Evolutionary conservation across 2,888 invertebrate species (phyloP), one percentile per base, ranked within the genome.

Genomic region (Reticulitermes lucifugus): DNA sequence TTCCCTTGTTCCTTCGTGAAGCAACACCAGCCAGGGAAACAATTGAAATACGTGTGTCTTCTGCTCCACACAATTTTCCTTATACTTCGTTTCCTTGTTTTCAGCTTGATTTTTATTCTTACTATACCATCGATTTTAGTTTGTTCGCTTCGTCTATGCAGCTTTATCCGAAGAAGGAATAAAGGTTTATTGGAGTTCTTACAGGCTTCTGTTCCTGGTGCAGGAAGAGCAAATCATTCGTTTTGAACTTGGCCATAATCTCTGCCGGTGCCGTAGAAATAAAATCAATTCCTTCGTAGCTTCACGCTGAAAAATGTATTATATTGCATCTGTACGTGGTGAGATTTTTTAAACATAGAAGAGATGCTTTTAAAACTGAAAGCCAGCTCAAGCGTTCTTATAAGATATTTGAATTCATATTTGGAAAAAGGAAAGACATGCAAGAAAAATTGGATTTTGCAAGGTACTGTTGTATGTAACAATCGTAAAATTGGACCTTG

Each of bases 1-100:
- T 55, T 29, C 25, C 35, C 55, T n/a, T 21, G 14, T 55, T n/a
- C 29, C 79, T 65, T 25, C 65, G 65, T n/a, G 25, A 65, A 55
- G 79, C 65, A 65, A 65, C 65, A 65, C n/a, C 9, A 73, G 73
- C 5, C 21, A 35, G 73, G 71, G n/a, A 83, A 83, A 83, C 83
- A 75, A 83, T 73, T 83, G 75, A 83, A 83, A 83, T 75, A 77
- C 83, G 83, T 83, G 71, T 73, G 79, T 80, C 60, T 80, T 80
- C 80, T 51, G 55, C 55, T n/a, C 55, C 41, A 35, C 12, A 25
- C 60, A 3, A 59, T n/a, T 25, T 35, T 29, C 46, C 35, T 60
- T 60, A n/a, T 60, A 51, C 60, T 55, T 80, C 80, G 22, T 60
- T 80, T 80, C 55, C 55, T 60, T 59, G 21, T 60, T 80, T 35